phyloP scores from a whole-genome alignment of 2,113 vertebrate genomes.

The Columba janthina region DNA sequence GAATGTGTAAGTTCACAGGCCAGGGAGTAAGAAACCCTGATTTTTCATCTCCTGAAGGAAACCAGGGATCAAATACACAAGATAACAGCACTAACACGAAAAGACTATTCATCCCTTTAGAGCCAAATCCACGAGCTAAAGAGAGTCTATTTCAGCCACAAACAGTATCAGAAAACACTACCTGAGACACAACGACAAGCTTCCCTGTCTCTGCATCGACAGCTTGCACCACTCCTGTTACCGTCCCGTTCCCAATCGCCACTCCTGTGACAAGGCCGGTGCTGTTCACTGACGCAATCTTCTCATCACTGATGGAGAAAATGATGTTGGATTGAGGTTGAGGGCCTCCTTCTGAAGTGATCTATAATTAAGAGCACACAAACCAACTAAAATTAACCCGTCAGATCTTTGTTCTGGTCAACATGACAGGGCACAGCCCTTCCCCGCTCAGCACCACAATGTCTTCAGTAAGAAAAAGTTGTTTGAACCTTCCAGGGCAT shows the following conservation, averaged over 20 bases:
- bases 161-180: conserved; percentile 3
- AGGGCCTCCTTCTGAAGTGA: conserved; percentile 95
- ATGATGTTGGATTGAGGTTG: conserved; percentile 94
- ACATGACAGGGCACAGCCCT: neutral
- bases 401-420: neutral
- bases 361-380: conserved; percentile 62
- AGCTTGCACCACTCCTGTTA: conserved; percentile 89
- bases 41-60: neutral
- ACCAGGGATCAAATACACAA: neutral
- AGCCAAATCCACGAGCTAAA: neutral
- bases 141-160: neutral
- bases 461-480: neutral
- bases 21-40: neutral
- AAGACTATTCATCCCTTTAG: neutral
- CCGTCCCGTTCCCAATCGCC: conserved; percentile 79
- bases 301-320: conserved; percentile 84
- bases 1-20: neutral
- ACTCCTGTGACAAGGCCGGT: conserved; percentile 83
- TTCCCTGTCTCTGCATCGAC: conserved; percentile 90
- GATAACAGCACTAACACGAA: neutral
- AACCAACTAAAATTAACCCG: neutral
- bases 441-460: neutral
- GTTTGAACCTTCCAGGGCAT: neutral
- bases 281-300: conserved; percentile 79
- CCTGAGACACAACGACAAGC: conserved; percentile 88